These are phyloP conservation scores for Gallinago paraguaiae DNA, from an alignment of 2,113 vertebrate species.

Conservation along the genomic window DNA sequence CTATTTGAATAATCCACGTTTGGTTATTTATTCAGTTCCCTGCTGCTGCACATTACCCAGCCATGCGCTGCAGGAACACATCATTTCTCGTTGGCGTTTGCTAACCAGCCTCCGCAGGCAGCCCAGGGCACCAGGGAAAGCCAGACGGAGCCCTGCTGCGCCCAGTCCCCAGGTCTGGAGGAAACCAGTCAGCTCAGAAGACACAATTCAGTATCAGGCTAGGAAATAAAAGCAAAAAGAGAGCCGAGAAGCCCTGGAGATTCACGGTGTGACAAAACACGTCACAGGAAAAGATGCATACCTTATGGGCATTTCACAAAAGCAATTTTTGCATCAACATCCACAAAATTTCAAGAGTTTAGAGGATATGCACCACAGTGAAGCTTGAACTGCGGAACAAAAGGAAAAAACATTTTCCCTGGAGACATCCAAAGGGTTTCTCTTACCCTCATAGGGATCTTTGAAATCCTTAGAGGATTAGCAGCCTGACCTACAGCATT, in stretches of 20 bases:
- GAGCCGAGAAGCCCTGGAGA: background rate
- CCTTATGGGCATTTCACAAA: background rate
- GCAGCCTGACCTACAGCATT: background rate
- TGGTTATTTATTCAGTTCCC: constrained; percentile 73
- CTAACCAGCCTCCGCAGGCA: background rate
- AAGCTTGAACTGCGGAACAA: background rate
- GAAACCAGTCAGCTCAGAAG: background rate
- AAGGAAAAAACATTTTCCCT: background rate
- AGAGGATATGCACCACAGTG: background rate
- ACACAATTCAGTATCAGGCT: background rate
- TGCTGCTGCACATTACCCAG: constrained; percentile 40
- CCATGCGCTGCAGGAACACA: constrained; percentile 40
- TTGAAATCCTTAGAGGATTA: background rate
- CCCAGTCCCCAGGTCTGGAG: background rate
- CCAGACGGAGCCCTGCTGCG: background rate
- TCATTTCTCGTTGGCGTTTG: background rate
- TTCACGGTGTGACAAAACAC: background rate
- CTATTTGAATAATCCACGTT: constrained; percentile 64
- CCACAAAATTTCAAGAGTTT: background rate
- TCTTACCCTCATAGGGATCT: background rate
- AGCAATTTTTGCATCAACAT: background rate
- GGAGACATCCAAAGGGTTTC: background rate
- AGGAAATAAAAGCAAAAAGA: background rate
- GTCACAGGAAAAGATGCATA: background rate
- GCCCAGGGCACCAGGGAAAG: constrained; percentile 14